Evolutionary conservation across 2,797 vertebrate species (phyloP).

Genomic region (Pangasius macronema): DNA sequence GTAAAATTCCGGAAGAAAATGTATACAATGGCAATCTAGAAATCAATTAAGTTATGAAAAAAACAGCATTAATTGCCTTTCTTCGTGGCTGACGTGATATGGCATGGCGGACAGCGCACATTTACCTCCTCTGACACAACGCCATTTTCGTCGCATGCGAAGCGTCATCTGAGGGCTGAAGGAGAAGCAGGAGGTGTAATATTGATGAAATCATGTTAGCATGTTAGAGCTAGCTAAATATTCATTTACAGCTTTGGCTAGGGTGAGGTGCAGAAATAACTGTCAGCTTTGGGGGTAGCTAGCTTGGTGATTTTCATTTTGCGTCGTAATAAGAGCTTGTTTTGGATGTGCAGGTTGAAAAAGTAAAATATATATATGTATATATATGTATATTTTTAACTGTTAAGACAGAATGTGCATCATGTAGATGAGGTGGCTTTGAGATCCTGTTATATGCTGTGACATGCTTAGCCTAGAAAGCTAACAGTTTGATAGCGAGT

Average conservation of each 20-base stretch:
- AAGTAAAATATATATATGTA: not conserved
- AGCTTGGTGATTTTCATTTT: not conserved
- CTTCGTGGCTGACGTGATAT: slow-evolving; percentile 75
- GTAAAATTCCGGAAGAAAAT: slow-evolving; percentile 57
- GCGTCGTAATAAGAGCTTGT: not conserved
- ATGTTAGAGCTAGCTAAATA: slow-evolving; percentile 23
- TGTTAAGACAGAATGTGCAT: not conserved
- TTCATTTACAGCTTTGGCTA: not conserved
- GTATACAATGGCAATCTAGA: slow-evolving; percentile 71
- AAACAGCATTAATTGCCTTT: slow-evolving; percentile 84
- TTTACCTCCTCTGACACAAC: slow-evolving; percentile 51
- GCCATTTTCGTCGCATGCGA: slow-evolving; percentile 37
- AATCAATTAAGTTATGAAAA: slow-evolving; percentile 86
- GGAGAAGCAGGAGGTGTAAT: slow-evolving; percentile 59
- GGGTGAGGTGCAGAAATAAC: not conserved
- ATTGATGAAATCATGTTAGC: slow-evolving; percentile 58
- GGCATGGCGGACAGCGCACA: slow-evolving; percentile 77
- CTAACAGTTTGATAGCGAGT: slow-evolving; percentile 5
- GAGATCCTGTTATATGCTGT: not conserved
- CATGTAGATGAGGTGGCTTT: not conserved
- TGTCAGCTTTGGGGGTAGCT: not conserved
- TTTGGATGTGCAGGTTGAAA: not conserved
- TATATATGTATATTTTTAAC: not conserved
- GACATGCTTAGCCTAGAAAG: slow-evolving; percentile 1
- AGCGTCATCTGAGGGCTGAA: slow-evolving; percentile 37